These are phyloP conservation scores for Lithophane leautieri DNA, from an alignment of 2,888 invertebrate genomes.

Conservation along the genomic window DNA sequence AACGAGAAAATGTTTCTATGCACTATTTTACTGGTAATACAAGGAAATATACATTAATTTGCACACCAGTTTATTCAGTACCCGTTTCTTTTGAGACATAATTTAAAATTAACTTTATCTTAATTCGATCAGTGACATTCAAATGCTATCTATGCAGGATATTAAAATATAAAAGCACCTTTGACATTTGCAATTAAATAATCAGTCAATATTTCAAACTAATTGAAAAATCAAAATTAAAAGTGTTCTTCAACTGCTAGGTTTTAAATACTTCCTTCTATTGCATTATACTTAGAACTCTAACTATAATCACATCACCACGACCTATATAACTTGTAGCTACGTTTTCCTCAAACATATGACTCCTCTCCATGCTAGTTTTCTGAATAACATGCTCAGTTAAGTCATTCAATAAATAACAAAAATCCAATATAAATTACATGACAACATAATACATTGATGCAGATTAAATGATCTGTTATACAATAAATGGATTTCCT, in stretches of 20 bases:
- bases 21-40: neutral
- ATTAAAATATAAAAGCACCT: slow-evolving; percentile 15
- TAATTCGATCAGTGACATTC: slow-evolving; percentile 47
- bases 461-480: slow-evolving; percentile 48
- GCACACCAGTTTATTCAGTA: neutral
- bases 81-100: slow-evolving; percentile 15
- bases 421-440: slow-evolving; percentile 26
- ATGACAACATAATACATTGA: slow-evolving; percentile 22
- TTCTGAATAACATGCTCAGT: slow-evolving; percentile 5
- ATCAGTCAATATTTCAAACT: neutral
- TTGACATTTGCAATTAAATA: neutral
- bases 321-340: no score
- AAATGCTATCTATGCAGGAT: slow-evolving; percentile 35
- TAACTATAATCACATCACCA: neutral
- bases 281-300: neutral
- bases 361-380: neutral
- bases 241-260: neutral
- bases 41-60: neutral
- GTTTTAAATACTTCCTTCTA: neutral
- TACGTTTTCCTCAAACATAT: slow-evolving; percentile 29
- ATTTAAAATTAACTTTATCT: slow-evolving; percentile 37
- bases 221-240: neutral
- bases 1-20: neutral
- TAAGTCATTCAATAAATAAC: slow-evolving; percentile 17
- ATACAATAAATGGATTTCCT: slow-evolving; percentile 60